Evolutionary conservation across 2,888 invertebrate genomes (phyloP), one percentile per base, ranked within the genome.

Genomic region (Drosophila recens): DNA sequence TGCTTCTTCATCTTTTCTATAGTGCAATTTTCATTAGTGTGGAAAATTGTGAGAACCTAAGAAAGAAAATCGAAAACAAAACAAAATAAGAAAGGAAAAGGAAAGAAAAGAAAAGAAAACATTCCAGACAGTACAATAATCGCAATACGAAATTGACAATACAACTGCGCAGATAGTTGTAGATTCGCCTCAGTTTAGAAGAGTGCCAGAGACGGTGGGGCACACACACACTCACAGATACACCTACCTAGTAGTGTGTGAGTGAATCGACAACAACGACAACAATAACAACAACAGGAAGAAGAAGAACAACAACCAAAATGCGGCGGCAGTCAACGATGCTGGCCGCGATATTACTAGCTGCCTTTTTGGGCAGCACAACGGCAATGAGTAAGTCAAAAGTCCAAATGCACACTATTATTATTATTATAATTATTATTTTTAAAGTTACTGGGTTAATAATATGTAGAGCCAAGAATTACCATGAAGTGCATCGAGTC

Each of bases 311-410:
- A 61, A 38, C 58, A 61, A 67, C 67, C 45, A 90, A 84, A 81
- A 92, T 92, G 92, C 81, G 92, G 89, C 92, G 92, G 90, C 92
- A 88, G 85, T 90, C 86, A 80, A 90, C 88, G 77, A 87, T 91
- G 86, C 89, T 92, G 90, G 91, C 92, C 91, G 90, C 85, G 72
- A 67, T 92, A 89, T 85, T 92, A 78, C 63, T 91, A 80, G 86
- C 91, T 76, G 88, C 88, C 68, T 76, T 90, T 75, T 79, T 92
- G 73, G 87, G 91, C 83, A 90, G 87, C 75, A 80, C 90, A 87
- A 86, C 89, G 69, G 91, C 91, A 86, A 78, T 89, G 82, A 87
- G 92, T 93, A 90, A 92, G 92, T 92, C 76, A 2, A 54, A 57
- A 53, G 42, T 45, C 45, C 9, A 40, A 51, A 30, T 27, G 27